Evolutionary conservation across 1,140 invertebrate species (phyloP), one percentile per base, ranked within the genome.

Genomic region (Lepidurus couesii): DNA sequence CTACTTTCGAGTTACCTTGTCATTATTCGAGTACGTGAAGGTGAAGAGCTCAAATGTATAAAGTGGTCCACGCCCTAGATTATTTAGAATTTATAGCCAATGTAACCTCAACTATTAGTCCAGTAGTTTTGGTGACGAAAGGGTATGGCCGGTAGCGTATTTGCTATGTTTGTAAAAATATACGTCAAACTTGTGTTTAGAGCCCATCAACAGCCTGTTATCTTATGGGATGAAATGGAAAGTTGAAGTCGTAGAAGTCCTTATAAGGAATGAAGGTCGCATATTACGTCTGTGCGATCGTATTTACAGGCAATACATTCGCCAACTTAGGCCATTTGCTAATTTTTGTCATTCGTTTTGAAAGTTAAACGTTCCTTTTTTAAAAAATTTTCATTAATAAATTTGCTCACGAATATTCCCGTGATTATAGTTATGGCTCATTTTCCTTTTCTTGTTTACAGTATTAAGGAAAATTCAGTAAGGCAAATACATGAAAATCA

Each of bases 11-110:
- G 53, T 65, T 65, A 65, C 53, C 53, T 65, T 65, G 53, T 65
- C n/a, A 65, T 65, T 34, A 34, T 4, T 9, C 53, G 16, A n/a
- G 16, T 16, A 65, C 53, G 21, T 21, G 53, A 13, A 16, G 53
- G 21, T 13, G 53, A 65, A 16, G 21, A 7, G 53, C 21, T 13
- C 16, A 65, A 65, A 65, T n/a, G 21, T 65, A 21, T n/a, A 65
- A 65, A 65, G 53, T 65, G 53, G 53, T 65, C 53, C 53, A 65
- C 53, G 21, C 53, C 53, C 53, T n/a, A 65, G 53, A n/a, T 65
- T 65, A 13, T 0, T 2, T 47, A 16, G 10, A 16, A 47, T 10
- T 16, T 65, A 16, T 65, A 65, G 8, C 6, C 53, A 65, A 65
- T 65, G 8, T 65, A 21, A n/a, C 6, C 16, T 9, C 16, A 16